phyloP scores from a whole-genome alignment of 1,140 invertebrate genomes.

The Dinoponera quadriceps region DNA sequence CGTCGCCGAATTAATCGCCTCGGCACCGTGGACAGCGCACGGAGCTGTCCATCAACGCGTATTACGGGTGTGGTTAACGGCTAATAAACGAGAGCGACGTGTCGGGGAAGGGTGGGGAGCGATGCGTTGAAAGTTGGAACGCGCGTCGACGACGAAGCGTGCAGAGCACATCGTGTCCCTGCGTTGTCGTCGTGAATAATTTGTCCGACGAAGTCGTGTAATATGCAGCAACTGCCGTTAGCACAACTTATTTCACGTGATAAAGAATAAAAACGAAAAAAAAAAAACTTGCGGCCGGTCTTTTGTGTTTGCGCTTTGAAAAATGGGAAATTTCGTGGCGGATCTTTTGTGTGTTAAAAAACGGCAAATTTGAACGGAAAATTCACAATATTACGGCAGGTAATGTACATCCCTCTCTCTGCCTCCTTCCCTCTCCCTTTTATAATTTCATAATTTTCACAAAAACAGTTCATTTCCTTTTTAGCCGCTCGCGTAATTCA shows the following conservation, averaged over 20 bases:
- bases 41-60: conserved; percentile 40
- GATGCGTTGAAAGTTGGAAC: conserved; percentile 21
- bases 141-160: neutral
- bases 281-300: too few relatives aligned
- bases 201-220: neutral
- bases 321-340: too few relatives aligned
- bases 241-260: too few relatives aligned
- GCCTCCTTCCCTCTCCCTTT: neutral
- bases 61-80: conserved; percentile 38
- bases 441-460: conserved; percentile 8
- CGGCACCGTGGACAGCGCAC: neutral
- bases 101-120: neutral
- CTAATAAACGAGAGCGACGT: conserved; percentile 27
- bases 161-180: neutral
- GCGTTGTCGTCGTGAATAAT: neutral
- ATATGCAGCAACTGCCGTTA: too few relatives aligned
- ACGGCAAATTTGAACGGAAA: neutral
- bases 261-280: too few relatives aligned
- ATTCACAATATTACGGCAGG: neutral
- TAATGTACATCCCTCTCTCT: neutral
- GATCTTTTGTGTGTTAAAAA: neutral
- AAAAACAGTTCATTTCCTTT: neutral
- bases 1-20: conserved; percentile 61
- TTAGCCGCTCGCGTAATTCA: conserved; percentile 9
- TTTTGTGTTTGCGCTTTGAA: too few relatives aligned